phyloP scores from a whole-genome alignment of 2,797 vertebrate species.

The Brotula barbata region DNA sequence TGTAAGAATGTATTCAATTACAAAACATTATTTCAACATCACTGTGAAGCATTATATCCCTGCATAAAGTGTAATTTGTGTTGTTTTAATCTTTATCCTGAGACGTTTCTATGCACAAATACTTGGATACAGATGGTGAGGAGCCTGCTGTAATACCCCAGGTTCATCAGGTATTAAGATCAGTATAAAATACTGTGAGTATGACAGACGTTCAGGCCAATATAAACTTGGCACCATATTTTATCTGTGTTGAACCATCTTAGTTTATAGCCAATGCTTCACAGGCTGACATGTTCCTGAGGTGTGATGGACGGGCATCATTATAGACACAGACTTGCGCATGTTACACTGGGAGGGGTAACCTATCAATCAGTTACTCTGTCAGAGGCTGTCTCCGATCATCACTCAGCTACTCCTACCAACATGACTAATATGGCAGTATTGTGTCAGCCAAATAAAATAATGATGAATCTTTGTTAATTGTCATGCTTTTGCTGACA shows the following conservation, averaged over 20 bases:
- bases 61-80: no score
- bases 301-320: slow-evolving; percentile 58
- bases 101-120: background rate
- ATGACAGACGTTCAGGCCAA: slow-evolving; percentile 27
- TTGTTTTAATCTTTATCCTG: slow-evolving; percentile 9
- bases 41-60: no score
- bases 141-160: slow-evolving; percentile 11
- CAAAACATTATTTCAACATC: no score
- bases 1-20: no score
- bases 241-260: slow-evolving; percentile 42
- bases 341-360: slow-evolving; percentile 34
- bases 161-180: slow-evolving; percentile 27
- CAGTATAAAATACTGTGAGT: slow-evolving; percentile 12
- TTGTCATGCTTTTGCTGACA: background rate
- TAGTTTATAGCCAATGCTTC: slow-evolving; percentile 51
- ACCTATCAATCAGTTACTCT: slow-evolving; percentile 43
- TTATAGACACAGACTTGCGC: slow-evolving; percentile 49
- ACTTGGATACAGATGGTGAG: slow-evolving; percentile 8
- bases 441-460: slow-evolving; percentile 3
- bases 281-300: slow-evolving; percentile 46
- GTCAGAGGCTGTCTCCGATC: slow-evolving; percentile 37
- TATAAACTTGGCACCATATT: slow-evolving; percentile 35
- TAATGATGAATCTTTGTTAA: slow-evolving; percentile 3
- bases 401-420: slow-evolving; percentile 44
- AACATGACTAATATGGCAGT: slow-evolving; percentile 24